Evolutionary conservation across 2,888 invertebrate genomes (phyloP).

Genomic region (Drosophila cognata): DNA sequence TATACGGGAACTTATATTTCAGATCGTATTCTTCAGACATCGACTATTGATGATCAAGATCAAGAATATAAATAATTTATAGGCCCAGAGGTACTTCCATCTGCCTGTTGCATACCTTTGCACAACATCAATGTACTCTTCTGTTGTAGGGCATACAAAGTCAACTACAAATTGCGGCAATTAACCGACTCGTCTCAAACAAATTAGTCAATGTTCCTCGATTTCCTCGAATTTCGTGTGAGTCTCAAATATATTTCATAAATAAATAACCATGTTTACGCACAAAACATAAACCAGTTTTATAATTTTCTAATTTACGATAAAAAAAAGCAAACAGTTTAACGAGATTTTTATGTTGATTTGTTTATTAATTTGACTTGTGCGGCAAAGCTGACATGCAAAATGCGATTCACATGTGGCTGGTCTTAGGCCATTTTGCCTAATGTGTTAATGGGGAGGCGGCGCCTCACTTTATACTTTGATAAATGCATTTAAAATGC

Average conservation of each 20-base stretch:
- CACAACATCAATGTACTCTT: neutral
- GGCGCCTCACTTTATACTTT: slow-evolving; percentile 34
- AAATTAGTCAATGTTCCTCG: slow-evolving; percentile 44
- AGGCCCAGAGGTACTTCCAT: neutral
- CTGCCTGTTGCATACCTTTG: neutral
- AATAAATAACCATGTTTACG: slow-evolving; percentile 2
- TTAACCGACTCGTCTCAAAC: slow-evolving; percentile 43
- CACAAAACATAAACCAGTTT: slow-evolving; percentile 43
- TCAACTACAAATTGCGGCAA: slow-evolving; percentile 39
- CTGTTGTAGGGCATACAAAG: neutral
- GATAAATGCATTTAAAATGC: slow-evolving; percentile 39
- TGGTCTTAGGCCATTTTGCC: slow-evolving; percentile 45
- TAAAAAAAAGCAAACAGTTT: slow-evolving; percentile 38
- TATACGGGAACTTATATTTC: neutral
- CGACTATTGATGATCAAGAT: neutral
- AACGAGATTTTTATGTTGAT: slow-evolving; percentile 62
- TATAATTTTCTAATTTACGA: slow-evolving; percentile 40
- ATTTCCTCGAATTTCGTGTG: slow-evolving; percentile 48
- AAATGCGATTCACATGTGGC: slow-evolving; percentile 27
- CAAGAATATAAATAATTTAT: neutral
- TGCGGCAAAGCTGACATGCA: slow-evolving; percentile 41
- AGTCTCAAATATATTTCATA: slow-evolving; percentile 22
- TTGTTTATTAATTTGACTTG: slow-evolving; percentile 46
- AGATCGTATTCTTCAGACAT: neutral
- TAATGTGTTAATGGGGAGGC: slow-evolving; percentile 47